Percentiles rank a stretch among this genome's conserved stretches.
phyloP scores from a whole-genome alignment of 2,113 vertebrate species.

The Lepisosteus osseus region DNA sequence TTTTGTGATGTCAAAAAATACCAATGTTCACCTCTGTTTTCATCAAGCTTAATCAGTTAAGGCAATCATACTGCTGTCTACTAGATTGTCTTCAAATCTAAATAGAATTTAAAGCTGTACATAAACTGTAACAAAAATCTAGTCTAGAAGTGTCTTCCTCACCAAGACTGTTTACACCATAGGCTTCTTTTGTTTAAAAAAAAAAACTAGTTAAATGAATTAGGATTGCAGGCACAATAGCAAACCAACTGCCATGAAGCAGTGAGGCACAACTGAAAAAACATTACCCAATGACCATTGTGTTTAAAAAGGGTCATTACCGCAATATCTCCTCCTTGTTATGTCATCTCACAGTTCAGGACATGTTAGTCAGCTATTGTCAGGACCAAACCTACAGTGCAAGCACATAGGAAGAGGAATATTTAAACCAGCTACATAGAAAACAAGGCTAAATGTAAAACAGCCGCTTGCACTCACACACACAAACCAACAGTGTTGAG shows the following conservation, averaged over 20 bases:
- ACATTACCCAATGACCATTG: slow-evolving; percentile 77
- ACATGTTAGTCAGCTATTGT: slow-evolving; percentile 87
- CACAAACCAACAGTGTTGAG: slow-evolving; percentile 95
- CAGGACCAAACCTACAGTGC: slow-evolving; percentile 84
- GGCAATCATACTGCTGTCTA: slow-evolving; percentile 12
- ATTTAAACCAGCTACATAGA: slow-evolving; percentile 81
- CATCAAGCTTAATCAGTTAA: slow-evolving; percentile 62
- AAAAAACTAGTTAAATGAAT: slow-evolving; percentile 42
- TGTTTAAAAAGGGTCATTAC: slow-evolving; percentile 83
- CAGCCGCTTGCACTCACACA: slow-evolving; percentile 97
- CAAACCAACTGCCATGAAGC: slow-evolving; percentile 82
- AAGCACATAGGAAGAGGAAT: slow-evolving; percentile 84
- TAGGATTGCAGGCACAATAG: slow-evolving; percentile 65
- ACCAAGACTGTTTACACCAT: slow-evolving; percentile 12
- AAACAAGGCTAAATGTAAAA: slow-evolving; percentile 88
- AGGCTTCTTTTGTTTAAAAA: slow-evolving; percentile 35
- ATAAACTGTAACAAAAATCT: background rate
- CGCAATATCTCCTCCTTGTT: slow-evolving; percentile 76
- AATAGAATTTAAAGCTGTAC: slow-evolving; percentile 27
- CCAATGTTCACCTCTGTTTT: slow-evolving; percentile 75
- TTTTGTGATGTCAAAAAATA: slow-evolving; percentile 62
- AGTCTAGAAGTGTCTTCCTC: background rate
- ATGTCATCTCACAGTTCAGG: slow-evolving; percentile 83
- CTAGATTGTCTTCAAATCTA: slow-evolving; percentile 22
- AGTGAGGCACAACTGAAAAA: slow-evolving; percentile 79